Evolutionary conservation across 1,140 invertebrate species (phyloP).

Genomic region (Planococcus citri): DNA sequence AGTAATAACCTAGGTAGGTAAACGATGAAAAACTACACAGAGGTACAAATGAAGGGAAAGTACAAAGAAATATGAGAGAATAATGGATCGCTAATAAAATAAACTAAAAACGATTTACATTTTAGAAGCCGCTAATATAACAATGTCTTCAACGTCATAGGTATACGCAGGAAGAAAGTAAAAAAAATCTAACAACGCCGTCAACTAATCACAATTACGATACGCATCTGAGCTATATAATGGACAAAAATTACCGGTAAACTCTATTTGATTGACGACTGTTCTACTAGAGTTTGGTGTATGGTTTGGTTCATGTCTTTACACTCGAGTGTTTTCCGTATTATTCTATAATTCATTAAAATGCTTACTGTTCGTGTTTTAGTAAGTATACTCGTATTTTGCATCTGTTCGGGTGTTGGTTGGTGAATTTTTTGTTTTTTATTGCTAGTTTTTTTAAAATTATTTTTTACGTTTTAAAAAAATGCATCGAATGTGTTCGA

Average conservation of each 20-base stretch:
- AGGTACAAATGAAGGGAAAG: background rate
- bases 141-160: background rate
- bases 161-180: conserved; percentile 7
- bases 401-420: too few species aligned
- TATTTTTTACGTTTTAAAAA: too few species aligned
- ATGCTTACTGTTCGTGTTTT: background rate
- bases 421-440: too few species aligned
- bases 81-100: background rate
- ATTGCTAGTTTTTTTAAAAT: too few species aligned
- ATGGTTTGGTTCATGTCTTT: background rate
- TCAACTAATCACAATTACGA: background rate
- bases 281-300: background rate
- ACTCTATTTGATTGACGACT: background rate
- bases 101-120: background rate
- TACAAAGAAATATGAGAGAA: background rate
- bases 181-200: background rate
- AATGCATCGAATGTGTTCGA: too few species aligned
- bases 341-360: background rate
- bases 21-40: background rate
- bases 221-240: background rate
- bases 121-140: background rate
- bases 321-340: background rate
- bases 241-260: background rate
- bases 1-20: background rate
- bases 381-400: background rate